Percentiles rank a stretch among this genome's conserved stretches.
These are phyloP conservation scores for Lucilia cuprina DNA, from an alignment of 1,140 invertebrate genomes.

Conservation along the genomic window DNA sequence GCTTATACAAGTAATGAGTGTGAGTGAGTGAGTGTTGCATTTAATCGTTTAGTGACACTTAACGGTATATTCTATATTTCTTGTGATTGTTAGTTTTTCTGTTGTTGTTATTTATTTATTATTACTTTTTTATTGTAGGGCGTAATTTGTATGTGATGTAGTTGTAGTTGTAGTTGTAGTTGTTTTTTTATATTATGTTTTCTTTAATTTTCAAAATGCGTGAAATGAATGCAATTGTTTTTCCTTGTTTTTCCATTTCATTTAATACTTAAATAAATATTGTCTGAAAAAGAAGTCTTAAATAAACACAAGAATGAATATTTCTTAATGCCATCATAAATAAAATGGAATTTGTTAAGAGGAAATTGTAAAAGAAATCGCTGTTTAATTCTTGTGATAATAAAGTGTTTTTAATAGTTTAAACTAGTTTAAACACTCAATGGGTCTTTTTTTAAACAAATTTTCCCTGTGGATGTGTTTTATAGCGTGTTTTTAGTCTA, in stretches of 20 bases:
- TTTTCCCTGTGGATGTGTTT: no score
- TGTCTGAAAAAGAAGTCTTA: no score
- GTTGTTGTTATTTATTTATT: neutral
- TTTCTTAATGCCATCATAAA: no score
- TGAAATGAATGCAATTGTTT: neutral
- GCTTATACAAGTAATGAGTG: neutral
- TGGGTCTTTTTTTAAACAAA: no score
- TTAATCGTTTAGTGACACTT: neutral
- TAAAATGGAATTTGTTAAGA: no score
- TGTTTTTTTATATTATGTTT: neutral
- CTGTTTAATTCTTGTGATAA: no score
- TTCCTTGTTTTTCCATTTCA: neutral
- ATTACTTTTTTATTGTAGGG: neutral
- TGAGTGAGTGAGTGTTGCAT: neutral
- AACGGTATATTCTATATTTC: neutral
- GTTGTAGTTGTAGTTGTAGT: neutral
- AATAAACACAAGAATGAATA: no score
- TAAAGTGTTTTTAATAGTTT: no score
- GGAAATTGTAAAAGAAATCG: no score
- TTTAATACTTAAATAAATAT: no score
- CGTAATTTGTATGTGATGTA: neutral
- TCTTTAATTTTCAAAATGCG: neutral
- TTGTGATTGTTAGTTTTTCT: neutral
- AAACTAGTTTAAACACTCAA: no score
- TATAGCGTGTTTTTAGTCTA: no score